Conservation (phyloP, 2,888 invertebrate genomes). For the Phaedon cochleariae region DNA sequence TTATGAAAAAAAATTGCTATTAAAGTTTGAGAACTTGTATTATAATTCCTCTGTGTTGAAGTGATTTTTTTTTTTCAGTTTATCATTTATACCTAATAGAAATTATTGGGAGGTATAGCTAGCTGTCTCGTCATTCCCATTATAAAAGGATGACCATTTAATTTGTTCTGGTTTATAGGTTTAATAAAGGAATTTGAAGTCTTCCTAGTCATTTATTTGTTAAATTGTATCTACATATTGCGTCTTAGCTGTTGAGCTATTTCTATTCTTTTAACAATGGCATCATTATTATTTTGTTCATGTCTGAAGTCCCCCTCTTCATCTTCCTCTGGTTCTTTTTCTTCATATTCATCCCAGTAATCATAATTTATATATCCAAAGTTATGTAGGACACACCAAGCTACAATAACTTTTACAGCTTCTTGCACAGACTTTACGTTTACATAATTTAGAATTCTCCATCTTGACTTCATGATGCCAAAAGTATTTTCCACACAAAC, state of each 20-base stretch:
- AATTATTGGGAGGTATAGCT: too few relatives aligned
- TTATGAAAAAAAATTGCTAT: too few relatives aligned
- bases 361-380: constrained; percentile 12
- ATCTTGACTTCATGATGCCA: constrained; percentile 1
- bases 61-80: too few relatives aligned
- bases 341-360: not conserved
- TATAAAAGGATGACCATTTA: too few relatives aligned
- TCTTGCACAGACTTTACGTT: not conserved
- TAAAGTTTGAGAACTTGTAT: too few relatives aligned
- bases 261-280: not conserved
- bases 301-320: constrained; percentile 1
- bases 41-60: too few relatives aligned
- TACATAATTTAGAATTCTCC: not conserved
- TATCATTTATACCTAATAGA: too few relatives aligned
- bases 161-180: too few relatives aligned
- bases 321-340: constrained; percentile 1
- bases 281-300: not conserved
- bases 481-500: not conserved
- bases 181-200: too few relatives aligned
- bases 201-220: too few relatives aligned
- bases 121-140: too few relatives aligned
- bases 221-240: too few relatives aligned
- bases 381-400: constrained; percentile 12
- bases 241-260: constrained; percentile 9
- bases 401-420: constrained; percentile 6